Conservation (phyloP, 2,797 vertebrate species). For the Phrynocephalus guinanensis region DNA sequence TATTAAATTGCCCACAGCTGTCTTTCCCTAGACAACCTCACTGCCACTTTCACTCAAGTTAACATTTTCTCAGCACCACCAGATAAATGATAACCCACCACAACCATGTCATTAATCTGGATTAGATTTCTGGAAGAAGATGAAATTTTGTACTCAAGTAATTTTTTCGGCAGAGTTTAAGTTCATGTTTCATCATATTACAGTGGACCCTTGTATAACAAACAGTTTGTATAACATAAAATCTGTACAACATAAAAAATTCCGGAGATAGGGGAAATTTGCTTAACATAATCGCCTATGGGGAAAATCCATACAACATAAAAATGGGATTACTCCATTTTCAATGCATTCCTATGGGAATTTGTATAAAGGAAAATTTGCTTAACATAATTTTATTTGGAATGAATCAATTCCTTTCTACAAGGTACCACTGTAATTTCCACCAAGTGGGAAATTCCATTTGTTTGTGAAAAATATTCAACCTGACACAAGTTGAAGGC, state of each 20-base stretch:
- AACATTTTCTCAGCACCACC: neutral
- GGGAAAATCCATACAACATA: too few relatives aligned
- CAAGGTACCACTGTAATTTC: conserved; percentile 27
- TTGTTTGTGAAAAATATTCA: conserved; percentile 22
- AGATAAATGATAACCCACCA: conserved; percentile 44
- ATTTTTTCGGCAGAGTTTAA: conserved; percentile 36
- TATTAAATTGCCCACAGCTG: fast-evolving
- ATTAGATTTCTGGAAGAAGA: conserved; percentile 58
- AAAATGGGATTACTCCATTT: too few relatives aligned
- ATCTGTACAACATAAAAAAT: too few relatives aligned
- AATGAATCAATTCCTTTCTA: too few relatives aligned
- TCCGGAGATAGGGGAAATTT: too few relatives aligned
- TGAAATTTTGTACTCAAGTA: conserved; percentile 48
- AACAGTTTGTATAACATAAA: too few relatives aligned
- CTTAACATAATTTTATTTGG: too few relatives aligned
- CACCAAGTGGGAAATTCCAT: conserved; percentile 30
- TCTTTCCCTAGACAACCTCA: neutral
- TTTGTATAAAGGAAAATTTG: too few relatives aligned
- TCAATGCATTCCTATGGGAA: too few relatives aligned
- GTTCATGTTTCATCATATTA: conserved; percentile 47
- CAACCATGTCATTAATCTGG: conserved; percentile 57
- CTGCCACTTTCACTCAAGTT: fast-evolving
- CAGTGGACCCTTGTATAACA: too few relatives aligned
- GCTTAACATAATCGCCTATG: too few relatives aligned
- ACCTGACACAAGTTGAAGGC: neutral